These are phyloP conservation scores for Sorex maritimensis DNA, from an alignment of 2,797 vertebrate genomes.

Conservation along the genomic window DNA sequence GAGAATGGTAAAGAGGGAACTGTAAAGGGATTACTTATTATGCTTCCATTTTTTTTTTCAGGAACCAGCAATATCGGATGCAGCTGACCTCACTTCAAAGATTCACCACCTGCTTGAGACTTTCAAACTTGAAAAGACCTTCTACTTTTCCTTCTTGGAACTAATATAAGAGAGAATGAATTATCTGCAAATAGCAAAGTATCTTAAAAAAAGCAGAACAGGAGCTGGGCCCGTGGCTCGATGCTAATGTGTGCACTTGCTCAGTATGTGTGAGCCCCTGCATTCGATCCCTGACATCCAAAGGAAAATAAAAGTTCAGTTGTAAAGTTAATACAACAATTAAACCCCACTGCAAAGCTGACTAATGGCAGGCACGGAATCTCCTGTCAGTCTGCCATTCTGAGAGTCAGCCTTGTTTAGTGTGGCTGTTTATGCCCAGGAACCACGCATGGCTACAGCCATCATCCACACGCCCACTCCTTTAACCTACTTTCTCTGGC, in stretches of 20 bases:
- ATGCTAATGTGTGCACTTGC: too few species aligned
- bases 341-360: neutral
- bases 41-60: neutral
- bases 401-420: neutral
- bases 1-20: neutral
- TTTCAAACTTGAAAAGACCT: neutral
- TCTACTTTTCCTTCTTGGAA: neutral
- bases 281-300: too few species aligned
- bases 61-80: neutral
- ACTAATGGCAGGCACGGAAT: neutral
- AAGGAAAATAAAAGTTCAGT: neutral
- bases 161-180: neutral
- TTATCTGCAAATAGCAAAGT: neutral
- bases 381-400: neutral
- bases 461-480: accelerated
- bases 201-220: neutral
- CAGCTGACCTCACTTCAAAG: neutral
- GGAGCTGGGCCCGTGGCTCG: too few species aligned
- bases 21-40: neutral
- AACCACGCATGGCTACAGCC: too few species aligned
- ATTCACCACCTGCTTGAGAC: neutral
- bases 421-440: neutral
- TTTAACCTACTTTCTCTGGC: slow-evolving; percentile 55
- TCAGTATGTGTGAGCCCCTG: too few species aligned
- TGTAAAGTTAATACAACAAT: neutral